A percentile compares a stretch with the other conserved stretches of the same genome.
Conservation (phyloP, 2,888 invertebrate genomes). For the Stenchaetothrips biformis region DNA sequence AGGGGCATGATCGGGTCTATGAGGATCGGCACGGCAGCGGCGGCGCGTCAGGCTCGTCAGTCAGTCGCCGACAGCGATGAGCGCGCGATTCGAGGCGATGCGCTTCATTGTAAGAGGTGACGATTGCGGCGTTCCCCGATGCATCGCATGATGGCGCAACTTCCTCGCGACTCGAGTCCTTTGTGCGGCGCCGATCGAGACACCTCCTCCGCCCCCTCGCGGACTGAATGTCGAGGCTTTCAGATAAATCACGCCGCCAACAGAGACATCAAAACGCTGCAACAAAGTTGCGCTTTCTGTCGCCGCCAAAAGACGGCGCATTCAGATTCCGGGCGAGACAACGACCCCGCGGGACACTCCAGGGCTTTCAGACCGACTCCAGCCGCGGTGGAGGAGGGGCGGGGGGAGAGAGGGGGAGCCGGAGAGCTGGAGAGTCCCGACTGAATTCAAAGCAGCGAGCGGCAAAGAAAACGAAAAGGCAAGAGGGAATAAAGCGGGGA, state of each 20-base stretch:
- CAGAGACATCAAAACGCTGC: background rate
- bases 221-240: too few species aligned
- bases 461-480: too few species aligned
- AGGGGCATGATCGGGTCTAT: too few species aligned
- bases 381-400: too few species aligned
- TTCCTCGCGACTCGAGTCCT: background rate
- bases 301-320: background rate
- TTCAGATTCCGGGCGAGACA: constrained; percentile 15
- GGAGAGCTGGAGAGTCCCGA: too few species aligned
- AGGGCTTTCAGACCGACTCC: background rate
- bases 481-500: background rate
- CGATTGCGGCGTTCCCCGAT: background rate
- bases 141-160: background rate
- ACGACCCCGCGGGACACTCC: constrained; percentile 4
- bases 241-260: background rate
- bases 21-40: background rate
- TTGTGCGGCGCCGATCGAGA: background rate
- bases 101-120: background rate
- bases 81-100: background rate
- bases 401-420: too few species aligned
- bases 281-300: too few species aligned
- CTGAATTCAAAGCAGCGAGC: too few species aligned
- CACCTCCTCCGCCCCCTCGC: background rate
- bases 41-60: too few species aligned
- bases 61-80: background rate